Evolutionary conservation across 23 tunicate species (phyloP).

Genomic region (Phallusia fumigata): DNA sequence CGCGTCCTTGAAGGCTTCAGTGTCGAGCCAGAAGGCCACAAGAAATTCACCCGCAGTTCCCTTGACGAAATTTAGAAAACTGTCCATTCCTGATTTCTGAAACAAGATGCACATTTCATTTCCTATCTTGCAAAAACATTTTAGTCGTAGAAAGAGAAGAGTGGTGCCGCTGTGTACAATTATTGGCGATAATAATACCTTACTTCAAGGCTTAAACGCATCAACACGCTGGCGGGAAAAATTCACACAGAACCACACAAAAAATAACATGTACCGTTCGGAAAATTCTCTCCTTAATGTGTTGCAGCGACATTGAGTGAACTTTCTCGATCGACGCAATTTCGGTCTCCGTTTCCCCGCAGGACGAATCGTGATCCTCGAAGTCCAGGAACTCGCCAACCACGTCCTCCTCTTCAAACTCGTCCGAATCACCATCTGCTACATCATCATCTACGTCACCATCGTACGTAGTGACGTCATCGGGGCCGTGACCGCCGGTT

Average conservation of each 20-base stretch:
- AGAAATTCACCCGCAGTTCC: constrained; percentile 70
- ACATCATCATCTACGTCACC: constrained; percentile 26
- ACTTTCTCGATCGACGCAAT: constrained; percentile 86
- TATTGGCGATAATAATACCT: too few relatives aligned
- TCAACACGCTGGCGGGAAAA: too few relatives aligned
- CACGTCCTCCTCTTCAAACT: constrained; percentile 42
- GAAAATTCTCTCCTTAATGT: constrained; percentile 76
- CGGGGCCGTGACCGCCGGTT: constrained; percentile 20
- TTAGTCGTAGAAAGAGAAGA: too few relatives aligned
- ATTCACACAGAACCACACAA: too few relatives aligned
- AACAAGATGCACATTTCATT: not conserved
- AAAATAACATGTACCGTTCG: constrained; percentile 37
- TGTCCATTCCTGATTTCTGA: constrained; percentile 91
- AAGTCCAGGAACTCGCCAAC: constrained; percentile 67
- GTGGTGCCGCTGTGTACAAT: too few relatives aligned
- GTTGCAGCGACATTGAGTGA: constrained; percentile 84
- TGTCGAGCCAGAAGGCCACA: constrained; percentile 80
- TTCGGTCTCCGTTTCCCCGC: constrained; percentile 89
- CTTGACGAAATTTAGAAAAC: constrained; percentile 51
- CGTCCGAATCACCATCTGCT: not conserved
- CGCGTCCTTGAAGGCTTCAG: constrained; percentile 82
- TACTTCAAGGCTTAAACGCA: too few relatives aligned
- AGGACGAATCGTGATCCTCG: constrained; percentile 82
- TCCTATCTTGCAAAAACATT: too few relatives aligned
- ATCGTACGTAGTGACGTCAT: constrained; percentile 33